Conservation (phyloP, 2,797 vertebrate species). For the Spinibarbus caldwelli region DNA sequence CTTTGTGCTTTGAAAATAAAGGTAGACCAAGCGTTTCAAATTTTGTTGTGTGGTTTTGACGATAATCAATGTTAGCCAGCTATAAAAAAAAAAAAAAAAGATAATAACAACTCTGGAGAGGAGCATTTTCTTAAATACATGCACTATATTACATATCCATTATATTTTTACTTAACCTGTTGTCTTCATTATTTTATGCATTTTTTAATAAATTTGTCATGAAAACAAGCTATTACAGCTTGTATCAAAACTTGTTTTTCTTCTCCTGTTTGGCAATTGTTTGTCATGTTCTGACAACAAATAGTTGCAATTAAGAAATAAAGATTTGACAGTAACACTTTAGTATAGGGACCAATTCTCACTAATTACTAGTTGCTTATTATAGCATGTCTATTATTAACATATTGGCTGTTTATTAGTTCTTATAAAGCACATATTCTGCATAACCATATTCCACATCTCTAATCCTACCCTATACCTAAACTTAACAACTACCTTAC, state of each 20-base stretch:
- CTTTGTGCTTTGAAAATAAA: background rate
- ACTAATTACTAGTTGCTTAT: background rate
- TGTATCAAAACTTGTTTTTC: too few species aligned
- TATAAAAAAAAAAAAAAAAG: background rate
- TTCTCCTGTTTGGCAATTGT: too few species aligned
- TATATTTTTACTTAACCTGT: background rate
- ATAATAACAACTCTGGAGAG: background rate
- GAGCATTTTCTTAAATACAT: background rate
- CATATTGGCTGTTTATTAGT: background rate
- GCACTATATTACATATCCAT: background rate
- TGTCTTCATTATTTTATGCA: background rate
- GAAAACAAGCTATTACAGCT: too few species aligned
- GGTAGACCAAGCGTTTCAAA: background rate
- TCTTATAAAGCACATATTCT: background rate
- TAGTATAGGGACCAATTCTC: background rate
- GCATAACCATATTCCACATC: background rate
- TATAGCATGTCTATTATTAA: background rate
- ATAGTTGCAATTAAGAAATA: too few species aligned
- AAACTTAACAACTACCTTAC: background rate
- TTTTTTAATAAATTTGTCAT: background rate
- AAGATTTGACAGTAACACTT: background rate
- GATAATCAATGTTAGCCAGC: background rate
- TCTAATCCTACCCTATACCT: background rate
- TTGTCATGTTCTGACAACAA: too few species aligned
- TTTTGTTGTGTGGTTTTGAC: too few species aligned